A percentile compares a stretch with the other conserved stretches of the same genome.
phyloP scores from a whole-genome alignment of 2,113 vertebrate genomes.

The Parotia lawesii region DNA sequence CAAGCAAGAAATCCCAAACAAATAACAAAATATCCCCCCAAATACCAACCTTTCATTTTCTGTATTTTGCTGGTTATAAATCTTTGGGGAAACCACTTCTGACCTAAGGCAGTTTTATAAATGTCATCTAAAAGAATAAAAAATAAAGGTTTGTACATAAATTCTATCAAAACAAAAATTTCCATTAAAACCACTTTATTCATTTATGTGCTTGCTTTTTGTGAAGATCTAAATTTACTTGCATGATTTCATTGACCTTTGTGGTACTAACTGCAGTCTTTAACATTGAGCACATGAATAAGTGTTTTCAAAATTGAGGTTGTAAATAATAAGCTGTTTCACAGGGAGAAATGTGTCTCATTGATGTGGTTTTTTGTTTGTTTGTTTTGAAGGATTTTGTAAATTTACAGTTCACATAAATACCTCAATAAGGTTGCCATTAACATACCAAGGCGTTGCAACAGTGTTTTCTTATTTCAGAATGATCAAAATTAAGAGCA shows the following conservation, averaged over 20 bases:
- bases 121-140: background rate
- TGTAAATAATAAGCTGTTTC: slow-evolving; percentile 39
- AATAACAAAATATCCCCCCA: background rate
- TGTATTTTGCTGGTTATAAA: background rate
- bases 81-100: background rate
- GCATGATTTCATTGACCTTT: slow-evolving; percentile 6
- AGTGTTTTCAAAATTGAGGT: slow-evolving; percentile 5
- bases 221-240: background rate
- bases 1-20: background rate
- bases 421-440: background rate
- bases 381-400: slow-evolving; percentile 49
- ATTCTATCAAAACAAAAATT: background rate
- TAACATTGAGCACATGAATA: background rate
- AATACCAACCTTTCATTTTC: background rate
- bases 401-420: slow-evolving; percentile 41
- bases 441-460: slow-evolving; percentile 35
- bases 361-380: slow-evolving; percentile 41
- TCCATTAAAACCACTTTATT: background rate
- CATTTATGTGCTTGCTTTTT: background rate
- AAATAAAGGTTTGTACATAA: background rate
- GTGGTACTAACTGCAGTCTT: slow-evolving; percentile 2
- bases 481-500: background rate
- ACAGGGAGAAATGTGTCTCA: background rate
- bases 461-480: slow-evolving; percentile 18
- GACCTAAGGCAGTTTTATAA: background rate